Base-by-base conservation (phyloP, 2,113 vertebrate genomes). In the Pachypanchax playfairii region DNA sequence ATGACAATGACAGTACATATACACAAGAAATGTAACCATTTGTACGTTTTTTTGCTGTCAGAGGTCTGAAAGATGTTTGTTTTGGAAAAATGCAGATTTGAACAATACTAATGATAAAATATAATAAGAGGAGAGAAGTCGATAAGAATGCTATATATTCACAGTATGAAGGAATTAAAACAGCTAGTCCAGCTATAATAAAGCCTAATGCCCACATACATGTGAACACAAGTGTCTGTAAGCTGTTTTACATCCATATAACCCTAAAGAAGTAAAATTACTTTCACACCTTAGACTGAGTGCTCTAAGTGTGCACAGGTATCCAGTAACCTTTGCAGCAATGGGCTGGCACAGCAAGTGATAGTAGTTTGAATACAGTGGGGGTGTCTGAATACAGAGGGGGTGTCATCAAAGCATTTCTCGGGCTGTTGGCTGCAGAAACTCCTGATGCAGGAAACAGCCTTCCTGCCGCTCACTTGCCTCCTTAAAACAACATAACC, bases 391-490 rank as follows among this genome's bases (percentile, higher is more conserved):
- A 79, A 76, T 84, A 80, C 72, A 75, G 82, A 58, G 55, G 62
- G 74, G 77, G 71, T 73, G 67, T 68, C 69, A 75, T 85, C 74
- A 82, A 85, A 85, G 84, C 72, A 65, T 81, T 87, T 85, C 84
- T 79, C 73, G 84, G 82, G 84, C 70, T 74, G 73, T 75, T 85
- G 79, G 31, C 75, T 51, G 75, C 74, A 79, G 76, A 43, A 87
- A 74, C 68, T 75, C 64, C 67, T 75, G 75, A 41, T 64, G 56
- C 81, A 89, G 85, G 88, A 90, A 90, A 69, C 65, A 73, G 67
- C 75, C 63, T 87, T 87, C 84, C 85, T 77, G 73, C 70, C 64
- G 78, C 72, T 88, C 66, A 80, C 79, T 85, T 83, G 73, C 81
- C 70, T 75, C 82, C 70, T 58, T 62, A 66, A 86, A 89, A 89